Conservation (phyloP, 2,113 vertebrate genomes). For the Gymnarchus niloticus region DNA sequence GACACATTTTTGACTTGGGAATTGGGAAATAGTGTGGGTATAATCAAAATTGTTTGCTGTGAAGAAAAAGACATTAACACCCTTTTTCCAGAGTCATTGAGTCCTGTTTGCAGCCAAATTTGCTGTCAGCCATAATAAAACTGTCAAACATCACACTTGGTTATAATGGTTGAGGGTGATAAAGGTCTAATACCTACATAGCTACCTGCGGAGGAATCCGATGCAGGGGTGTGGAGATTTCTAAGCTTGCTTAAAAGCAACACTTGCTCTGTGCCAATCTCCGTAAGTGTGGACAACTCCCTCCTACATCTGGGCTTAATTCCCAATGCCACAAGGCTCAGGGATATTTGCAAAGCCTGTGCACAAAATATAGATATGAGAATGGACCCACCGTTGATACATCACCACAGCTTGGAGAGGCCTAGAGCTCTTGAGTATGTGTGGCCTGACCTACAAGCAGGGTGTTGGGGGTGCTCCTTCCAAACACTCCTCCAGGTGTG, state of each 20-base stretch:
- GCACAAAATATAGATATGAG: neutral
- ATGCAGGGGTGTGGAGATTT: neutral
- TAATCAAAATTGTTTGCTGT: neutral
- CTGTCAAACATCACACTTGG: neutral
- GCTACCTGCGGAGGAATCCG: neutral
- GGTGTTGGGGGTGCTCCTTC: neutral
- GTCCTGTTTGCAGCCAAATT: neutral
- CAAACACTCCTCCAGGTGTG: neutral
- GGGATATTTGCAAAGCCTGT: neutral
- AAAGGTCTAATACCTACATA: neutral
- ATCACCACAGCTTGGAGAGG: neutral
- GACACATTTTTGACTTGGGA: too few species aligned
- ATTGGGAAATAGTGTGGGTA: too few species aligned
- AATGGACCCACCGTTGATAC: neutral
- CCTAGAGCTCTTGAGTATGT: neutral
- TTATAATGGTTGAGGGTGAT: neutral
- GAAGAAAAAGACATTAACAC: neutral
- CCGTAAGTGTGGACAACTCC: neutral
- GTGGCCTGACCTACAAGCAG: neutral
- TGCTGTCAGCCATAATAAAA: neutral
- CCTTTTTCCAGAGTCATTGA: neutral
- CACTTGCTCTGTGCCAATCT: neutral
- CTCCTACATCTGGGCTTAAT: neutral
- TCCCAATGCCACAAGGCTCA: neutral
- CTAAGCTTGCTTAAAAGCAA: neutral